Evolutionary conservation across 2,113 vertebrate species (phyloP).

Genomic region (Urocolius indicus): DNA sequence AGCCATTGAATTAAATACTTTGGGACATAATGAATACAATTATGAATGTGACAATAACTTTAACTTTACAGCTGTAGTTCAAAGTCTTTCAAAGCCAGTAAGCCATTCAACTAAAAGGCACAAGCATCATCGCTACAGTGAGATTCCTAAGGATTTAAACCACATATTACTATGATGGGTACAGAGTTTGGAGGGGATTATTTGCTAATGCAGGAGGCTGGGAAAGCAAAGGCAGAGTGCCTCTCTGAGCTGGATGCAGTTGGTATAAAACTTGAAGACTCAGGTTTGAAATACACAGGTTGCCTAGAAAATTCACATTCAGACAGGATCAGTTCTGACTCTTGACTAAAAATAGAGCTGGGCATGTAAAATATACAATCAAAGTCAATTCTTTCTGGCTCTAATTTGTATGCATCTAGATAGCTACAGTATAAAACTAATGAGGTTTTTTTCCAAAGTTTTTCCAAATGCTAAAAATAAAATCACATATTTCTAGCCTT

Average conservation of each 20-base stretch:
- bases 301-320: neutral
- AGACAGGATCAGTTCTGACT: neutral
- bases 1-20: neutral
- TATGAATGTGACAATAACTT: neutral
- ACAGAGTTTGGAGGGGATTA: neutral
- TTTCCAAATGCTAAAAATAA: no score
- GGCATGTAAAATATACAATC: neutral
- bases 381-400: neutral
- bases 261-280: neutral
- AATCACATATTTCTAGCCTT: neutral
- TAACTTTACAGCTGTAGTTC: neutral
- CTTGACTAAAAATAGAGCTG: neutral
- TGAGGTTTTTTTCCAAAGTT: neutral
- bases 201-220: neutral
- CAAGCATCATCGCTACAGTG: neutral
- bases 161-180: rapidly evolving
- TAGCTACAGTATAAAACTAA: neutral
- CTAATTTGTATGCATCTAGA: neutral
- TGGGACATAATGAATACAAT: neutral
- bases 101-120: neutral
- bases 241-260: neutral
- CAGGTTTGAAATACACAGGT: neutral
- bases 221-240: neutral
- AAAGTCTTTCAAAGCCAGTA: neutral
- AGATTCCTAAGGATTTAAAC: neutral